These are phyloP conservation scores for Drosophila robusta DNA, from an alignment of 2,888 invertebrate species.

Conservation along the genomic window DNA sequence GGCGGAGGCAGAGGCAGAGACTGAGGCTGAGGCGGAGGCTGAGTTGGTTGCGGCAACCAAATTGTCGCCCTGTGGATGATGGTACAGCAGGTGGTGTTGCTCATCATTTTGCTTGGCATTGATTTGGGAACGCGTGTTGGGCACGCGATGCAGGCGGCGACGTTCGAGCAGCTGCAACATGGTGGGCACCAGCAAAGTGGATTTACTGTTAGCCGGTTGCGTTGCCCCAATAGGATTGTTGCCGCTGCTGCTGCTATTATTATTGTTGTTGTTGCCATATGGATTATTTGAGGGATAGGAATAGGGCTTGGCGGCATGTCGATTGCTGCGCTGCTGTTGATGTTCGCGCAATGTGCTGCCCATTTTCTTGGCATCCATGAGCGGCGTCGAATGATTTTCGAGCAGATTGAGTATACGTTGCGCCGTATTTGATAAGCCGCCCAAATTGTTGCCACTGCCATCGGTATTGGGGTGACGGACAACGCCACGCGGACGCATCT, in stretches of 20 bases:
- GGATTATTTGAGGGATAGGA: slow-evolving; percentile 44
- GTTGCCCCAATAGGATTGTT: not conserved
- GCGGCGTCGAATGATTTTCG: slow-evolving; percentile 92
- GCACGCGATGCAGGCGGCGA: slow-evolving; percentile 87
- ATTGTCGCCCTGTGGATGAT: not conserved
- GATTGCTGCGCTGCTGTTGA: slow-evolving; percentile 55
- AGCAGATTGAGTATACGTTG: slow-evolving; percentile 91
- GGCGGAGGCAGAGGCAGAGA: too few relatives aligned
- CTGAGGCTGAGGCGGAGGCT: slow-evolving; percentile 20
- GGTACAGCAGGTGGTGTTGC: slow-evolving; percentile 21
- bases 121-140: slow-evolving; percentile 13
- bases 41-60: not conserved
- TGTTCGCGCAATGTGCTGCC: slow-evolving; percentile 85
- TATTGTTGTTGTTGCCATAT: slow-evolving; percentile 22
- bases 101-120: slow-evolving; percentile 11
- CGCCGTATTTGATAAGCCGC: slow-evolving; percentile 87
- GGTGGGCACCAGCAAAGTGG: slow-evolving; percentile 87
- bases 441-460: not conserved
- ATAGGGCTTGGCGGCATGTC: slow-evolving; percentile 32
- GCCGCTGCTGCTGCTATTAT: slow-evolving; percentile 38
- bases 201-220: slow-evolving; percentile 31
- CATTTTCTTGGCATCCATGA: slow-evolving; percentile 92
- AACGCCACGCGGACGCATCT: slow-evolving; percentile 39
- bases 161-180: slow-evolving; percentile 88
- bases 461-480: not conserved